Evolutionary conservation across 2,888 invertebrate genomes (phyloP).

Genomic region (Eupithecia insigniata): DNA sequence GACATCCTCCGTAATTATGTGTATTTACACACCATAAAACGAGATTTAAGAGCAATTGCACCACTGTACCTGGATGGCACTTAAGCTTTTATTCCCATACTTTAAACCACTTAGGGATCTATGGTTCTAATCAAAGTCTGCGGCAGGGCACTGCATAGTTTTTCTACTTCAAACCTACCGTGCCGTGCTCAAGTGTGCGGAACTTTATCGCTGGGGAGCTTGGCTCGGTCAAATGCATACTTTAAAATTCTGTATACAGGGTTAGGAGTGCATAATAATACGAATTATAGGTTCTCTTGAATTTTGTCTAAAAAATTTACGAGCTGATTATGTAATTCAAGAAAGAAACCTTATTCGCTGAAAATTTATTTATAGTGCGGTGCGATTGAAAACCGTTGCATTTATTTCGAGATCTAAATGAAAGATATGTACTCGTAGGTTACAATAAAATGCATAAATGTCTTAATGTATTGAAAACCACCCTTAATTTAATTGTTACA

Average conservation of each 20-base stretch:
- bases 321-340: background rate
- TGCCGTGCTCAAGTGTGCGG: conserved; percentile 65
- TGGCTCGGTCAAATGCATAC: conserved; percentile 44
- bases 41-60: conserved; percentile 37
- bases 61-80: conserved; percentile 40
- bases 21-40: conserved; percentile 36
- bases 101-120: conserved; percentile 41
- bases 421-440: background rate
- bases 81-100: conserved; percentile 43
- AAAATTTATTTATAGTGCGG: background rate
- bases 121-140: conserved; percentile 45
- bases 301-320: background rate
- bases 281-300: background rate
- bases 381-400: background rate
- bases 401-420: background rate
- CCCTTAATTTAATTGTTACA: background rate
- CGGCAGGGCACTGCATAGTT: conserved; percentile 38
- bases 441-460: background rate
- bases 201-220: conserved; percentile 55
- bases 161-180: conserved; percentile 46
- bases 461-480: background rate
- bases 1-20: conserved; percentile 24
- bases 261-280: conserved; percentile 3
- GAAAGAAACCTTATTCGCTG: background rate
- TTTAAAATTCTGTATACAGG: conserved; percentile 31